Conservation (phyloP, 2,888 invertebrate genomes). For the Eustalomyia histrio region DNA sequence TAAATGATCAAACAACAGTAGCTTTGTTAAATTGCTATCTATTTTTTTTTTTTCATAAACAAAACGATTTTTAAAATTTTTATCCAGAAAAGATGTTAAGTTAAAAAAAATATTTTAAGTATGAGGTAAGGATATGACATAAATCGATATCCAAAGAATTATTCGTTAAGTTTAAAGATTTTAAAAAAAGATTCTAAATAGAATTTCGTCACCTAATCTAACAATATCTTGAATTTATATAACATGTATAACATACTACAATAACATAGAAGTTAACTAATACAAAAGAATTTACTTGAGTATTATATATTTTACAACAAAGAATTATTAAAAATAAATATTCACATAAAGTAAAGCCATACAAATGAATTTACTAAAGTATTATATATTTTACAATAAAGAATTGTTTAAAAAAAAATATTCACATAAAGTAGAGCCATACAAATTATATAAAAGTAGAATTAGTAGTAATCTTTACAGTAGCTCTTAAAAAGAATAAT, state of each 20-base stretch:
- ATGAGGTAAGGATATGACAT: background rate
- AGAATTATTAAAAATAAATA: conserved; percentile 2
- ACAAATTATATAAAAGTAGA: conserved; percentile 21
- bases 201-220: no score
- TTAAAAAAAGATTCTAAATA: no score
- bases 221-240: background rate
- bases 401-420: background rate
- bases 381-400: conserved; percentile 16
- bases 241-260: conserved; percentile 14
- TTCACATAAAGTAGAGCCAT: conserved; percentile 1
- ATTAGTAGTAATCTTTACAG: conserved; percentile 30
- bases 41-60: background rate
- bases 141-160: background rate
- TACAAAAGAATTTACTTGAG: conserved; percentile 38
- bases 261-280: conserved; percentile 35
- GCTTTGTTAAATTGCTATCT: background rate
- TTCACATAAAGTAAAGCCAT: conserved; percentile 1
- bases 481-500: conserved; percentile 21
- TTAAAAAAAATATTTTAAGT: background rate
- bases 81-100: background rate
- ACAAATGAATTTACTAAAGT: conserved; percentile 39
- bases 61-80: background rate
- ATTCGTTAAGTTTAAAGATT: no score
- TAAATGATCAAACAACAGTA: background rate
- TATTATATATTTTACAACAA: conserved; percentile 12